phyloP scores from a whole-genome alignment of 2,113 vertebrate species.

The Hippocampus abdominalis region DNA sequence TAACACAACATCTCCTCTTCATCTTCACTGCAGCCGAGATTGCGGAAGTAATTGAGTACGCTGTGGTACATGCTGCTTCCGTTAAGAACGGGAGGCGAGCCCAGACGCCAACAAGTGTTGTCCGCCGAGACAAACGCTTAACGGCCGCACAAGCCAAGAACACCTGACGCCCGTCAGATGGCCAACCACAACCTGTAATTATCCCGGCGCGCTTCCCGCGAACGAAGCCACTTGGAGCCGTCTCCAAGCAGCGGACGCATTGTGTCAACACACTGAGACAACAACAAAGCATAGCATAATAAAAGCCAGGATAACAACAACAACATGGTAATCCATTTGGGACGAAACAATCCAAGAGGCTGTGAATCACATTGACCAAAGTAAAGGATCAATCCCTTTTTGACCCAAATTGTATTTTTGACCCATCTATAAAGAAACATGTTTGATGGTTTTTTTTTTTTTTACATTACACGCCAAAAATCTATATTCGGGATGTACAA shows the following conservation, averaged over 20 bases:
- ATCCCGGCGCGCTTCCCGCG: slow-evolving; percentile 71
- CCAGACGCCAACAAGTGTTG: slow-evolving; percentile 1
- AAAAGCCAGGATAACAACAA: neutral
- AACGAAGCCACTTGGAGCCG: slow-evolving; percentile 20
- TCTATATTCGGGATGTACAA: too few species aligned
- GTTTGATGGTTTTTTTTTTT: too few species aligned
- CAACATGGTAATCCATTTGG: neutral
- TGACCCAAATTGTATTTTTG: too few species aligned
- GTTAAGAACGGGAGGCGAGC: neutral
- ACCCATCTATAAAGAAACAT: too few species aligned
- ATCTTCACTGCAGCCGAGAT: slow-evolving; percentile 39
- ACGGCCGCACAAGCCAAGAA: slow-evolving; percentile 60
- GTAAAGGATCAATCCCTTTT: too few species aligned
- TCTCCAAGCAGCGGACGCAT: slow-evolving; percentile 60
- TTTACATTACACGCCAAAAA: too few species aligned
- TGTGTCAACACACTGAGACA: neutral
- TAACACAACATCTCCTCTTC: slow-evolving; percentile 40
- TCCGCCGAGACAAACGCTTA: slow-evolving; percentile 50
- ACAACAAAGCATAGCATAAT: too few species aligned
- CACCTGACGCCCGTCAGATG: slow-evolving; percentile 67
- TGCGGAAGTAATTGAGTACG: slow-evolving; percentile 49
- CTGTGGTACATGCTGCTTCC: slow-evolving; percentile 53
- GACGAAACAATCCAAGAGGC: too few species aligned
- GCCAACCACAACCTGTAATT: slow-evolving; percentile 59
- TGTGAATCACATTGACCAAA: too few species aligned